Evolutionary conservation across 2,888 invertebrate species (phyloP).

Genomic region (Lasioglossum figueresi): DNA sequence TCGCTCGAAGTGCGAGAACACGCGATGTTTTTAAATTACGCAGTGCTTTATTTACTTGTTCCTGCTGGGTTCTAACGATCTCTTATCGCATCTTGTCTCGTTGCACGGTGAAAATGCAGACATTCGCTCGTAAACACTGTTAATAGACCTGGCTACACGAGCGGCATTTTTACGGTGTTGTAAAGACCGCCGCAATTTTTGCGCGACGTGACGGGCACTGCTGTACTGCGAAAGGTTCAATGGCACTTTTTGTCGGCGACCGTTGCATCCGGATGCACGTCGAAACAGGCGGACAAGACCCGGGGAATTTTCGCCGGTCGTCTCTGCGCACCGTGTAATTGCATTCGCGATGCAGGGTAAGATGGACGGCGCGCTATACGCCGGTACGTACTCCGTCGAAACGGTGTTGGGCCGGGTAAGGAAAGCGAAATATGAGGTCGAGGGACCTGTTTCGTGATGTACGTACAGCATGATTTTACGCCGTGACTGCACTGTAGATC

Average conservation of each 20-base stretch:
- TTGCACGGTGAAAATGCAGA: background rate
- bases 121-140: background rate
- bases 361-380: constrained; percentile 11
- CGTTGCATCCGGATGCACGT: background rate
- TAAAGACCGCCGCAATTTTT: constrained; percentile 1
- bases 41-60: background rate
- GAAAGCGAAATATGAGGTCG: constrained; percentile 17
- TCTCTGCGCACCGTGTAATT: constrained; percentile 37
- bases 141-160: background rate
- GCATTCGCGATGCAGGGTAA: constrained; percentile 33
- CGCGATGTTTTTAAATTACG: background rate
- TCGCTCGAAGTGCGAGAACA: background rate
- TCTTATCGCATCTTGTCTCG: background rate
- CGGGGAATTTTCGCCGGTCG: constrained; percentile 12
- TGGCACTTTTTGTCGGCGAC: background rate
- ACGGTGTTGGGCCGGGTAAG: background rate
- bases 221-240: background rate
- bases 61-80: background rate
- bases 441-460: constrained; percentile 15
- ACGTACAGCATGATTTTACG: constrained; percentile 17
- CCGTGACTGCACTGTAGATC: background rate
- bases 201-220: background rate
- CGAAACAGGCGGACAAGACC: background rate
- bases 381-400: background rate
- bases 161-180: background rate